Conservation (phyloP, 2,888 invertebrate genomes). For the Agrotis clavis region DNA sequence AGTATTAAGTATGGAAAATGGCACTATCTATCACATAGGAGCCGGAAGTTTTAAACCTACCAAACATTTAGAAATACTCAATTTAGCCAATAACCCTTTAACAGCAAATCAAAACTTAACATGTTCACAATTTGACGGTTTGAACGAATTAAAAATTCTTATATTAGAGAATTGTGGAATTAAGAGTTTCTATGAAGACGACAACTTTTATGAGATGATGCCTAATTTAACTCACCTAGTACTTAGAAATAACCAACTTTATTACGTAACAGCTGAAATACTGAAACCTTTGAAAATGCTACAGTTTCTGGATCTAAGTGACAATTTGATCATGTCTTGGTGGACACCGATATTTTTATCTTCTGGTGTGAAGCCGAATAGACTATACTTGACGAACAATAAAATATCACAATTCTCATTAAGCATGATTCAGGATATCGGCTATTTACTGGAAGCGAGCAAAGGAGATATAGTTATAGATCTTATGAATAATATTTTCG, state of each 20-base stretch:
- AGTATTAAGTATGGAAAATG: constrained; percentile 89
- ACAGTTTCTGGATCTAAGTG: constrained; percentile 87
- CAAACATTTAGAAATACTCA: constrained; percentile 85
- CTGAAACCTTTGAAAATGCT: constrained; percentile 85
- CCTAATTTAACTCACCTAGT: constrained; percentile 88
- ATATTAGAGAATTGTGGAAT: constrained; percentile 89
- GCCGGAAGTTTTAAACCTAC: constrained; percentile 85
- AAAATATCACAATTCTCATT: constrained; percentile 90
- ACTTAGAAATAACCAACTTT: constrained; percentile 87
- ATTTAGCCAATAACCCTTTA: constrained; percentile 90
- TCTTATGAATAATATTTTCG: constrained; percentile 89
- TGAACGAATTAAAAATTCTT: constrained; percentile 87
- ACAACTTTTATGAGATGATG: constrained; percentile 88
- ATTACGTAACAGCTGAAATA: constrained; percentile 81
- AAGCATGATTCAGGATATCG: constrained; percentile 91
- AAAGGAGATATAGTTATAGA: constrained; percentile 80
- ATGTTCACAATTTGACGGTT: constrained; percentile 84
- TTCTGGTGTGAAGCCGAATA: constrained; percentile 82
- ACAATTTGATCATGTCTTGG: constrained; percentile 90
- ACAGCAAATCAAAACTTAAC: constrained; percentile 83
- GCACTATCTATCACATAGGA: constrained; percentile 88
- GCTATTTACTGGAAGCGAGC: constrained; percentile 80
- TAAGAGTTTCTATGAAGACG: constrained; percentile 80
- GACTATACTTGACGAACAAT: constrained; percentile 87
- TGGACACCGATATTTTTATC: constrained; percentile 87